Evolutionary conservation across 2,797 vertebrate genomes (phyloP).

Genomic region (Sardinella longiceps): DNA sequence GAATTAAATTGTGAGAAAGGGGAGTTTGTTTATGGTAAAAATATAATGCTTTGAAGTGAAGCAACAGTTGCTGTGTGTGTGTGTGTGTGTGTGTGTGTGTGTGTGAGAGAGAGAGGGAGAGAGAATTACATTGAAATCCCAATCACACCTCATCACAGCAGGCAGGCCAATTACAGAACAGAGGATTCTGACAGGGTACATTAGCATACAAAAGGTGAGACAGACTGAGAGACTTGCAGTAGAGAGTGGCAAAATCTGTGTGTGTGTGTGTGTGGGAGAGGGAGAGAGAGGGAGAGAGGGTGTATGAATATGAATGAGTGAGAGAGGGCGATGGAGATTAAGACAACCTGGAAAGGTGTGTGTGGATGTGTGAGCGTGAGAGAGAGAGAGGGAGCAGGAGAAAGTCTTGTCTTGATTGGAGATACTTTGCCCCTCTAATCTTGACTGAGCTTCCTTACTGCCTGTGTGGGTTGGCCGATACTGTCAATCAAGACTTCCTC

Average conservation of each 20-base stretch:
- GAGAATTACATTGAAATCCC: not conserved
- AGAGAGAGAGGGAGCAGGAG: too few relatives aligned
- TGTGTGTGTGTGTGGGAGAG: not conserved
- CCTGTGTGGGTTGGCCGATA: not conserved
- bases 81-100: constrained; percentile 9
- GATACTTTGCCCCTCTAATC: not conserved
- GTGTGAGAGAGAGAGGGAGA: not conserved
- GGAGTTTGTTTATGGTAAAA: not conserved
- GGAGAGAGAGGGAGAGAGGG: not conserved
- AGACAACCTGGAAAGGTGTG: not conserved
- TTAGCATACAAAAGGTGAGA: not conserved
- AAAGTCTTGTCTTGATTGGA: not conserved
- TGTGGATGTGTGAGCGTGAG: not conserved
- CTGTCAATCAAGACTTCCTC: not conserved
- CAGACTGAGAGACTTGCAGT: too few relatives aligned
- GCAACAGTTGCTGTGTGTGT: not conserved
- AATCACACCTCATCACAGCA: not conserved
- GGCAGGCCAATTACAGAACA: constrained; percentile 3
- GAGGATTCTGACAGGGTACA: not conserved
- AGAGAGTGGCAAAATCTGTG: not conserved
- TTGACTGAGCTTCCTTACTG: not conserved
- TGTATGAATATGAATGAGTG: too few relatives aligned
- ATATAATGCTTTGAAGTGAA: not conserved
- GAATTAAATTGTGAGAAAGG: not conserved
- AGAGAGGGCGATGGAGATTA: too few relatives aligned